Conservation (phyloP, 2,113 vertebrate species). For the Zonotrichia leucophrys region DNA sequence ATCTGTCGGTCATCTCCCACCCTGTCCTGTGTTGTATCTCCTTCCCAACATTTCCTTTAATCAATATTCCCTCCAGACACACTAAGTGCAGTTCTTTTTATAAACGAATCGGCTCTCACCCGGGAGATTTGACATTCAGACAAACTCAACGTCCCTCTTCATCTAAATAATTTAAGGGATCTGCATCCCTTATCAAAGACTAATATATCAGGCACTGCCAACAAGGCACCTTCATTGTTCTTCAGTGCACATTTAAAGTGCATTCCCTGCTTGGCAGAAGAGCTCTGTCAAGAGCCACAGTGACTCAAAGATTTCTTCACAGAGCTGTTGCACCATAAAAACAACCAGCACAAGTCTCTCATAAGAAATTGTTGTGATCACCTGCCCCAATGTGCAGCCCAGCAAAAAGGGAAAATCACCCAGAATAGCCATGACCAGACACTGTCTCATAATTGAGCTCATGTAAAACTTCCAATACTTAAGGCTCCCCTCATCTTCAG, state of each 20-base stretch:
- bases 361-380: background rate
- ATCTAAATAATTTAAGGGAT: conserved; percentile 53
- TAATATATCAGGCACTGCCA: background rate
- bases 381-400: background rate
- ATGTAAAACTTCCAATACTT: background rate
- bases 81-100: conserved; percentile 2
- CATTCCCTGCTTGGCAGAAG: background rate
- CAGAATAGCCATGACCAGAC: background rate
- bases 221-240: conserved; percentile 32
- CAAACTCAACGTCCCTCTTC: conserved; percentile 15
- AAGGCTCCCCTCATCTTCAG: background rate
- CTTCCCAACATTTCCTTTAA: conserved; percentile 30
- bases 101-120: conserved; percentile 26
- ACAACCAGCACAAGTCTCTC: background rate
- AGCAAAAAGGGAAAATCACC: background rate
- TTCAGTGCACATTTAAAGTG: background rate
- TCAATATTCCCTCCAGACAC: conserved; percentile 48
- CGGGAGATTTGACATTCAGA: conserved; percentile 58
- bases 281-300: background rate
- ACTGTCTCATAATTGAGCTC: background rate
- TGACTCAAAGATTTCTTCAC: background rate
- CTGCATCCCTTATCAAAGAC: conserved; percentile 43
- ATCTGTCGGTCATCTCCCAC: conserved; percentile 42
- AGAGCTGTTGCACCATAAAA: background rate
- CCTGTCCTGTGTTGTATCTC: background rate